Percentiles rank a stretch among this genome's conserved stretches.
Evolutionary conservation across 1,140 invertebrate species (phyloP).

Genomic region (Laodelphax striatellus): DNA sequence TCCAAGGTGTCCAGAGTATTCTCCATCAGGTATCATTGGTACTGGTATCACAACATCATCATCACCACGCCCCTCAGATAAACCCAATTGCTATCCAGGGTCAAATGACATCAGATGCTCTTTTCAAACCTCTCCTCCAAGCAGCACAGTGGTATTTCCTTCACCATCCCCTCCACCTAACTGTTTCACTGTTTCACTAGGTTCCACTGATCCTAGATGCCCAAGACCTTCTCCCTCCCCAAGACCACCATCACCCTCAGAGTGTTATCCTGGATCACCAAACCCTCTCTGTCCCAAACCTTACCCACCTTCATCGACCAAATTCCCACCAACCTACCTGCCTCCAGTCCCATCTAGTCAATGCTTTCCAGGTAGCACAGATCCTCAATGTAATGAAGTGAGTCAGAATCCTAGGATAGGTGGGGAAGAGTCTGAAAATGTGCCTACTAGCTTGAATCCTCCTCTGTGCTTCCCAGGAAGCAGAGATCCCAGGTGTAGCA

Average conservation of each 20-base stretch:
- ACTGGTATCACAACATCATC: background rate
- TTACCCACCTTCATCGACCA: slow-evolving; percentile 15
- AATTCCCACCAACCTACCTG: slow-evolving; percentile 12
- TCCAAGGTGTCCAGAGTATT: slow-evolving; percentile 26
- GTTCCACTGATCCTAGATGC: slow-evolving; percentile 27
- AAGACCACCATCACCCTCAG: slow-evolving; percentile 9
- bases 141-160: slow-evolving; percentile 19
- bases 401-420: background rate
- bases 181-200: slow-evolving; percentile 28
- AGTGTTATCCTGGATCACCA: slow-evolving; percentile 25
- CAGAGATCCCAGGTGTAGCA: slow-evolving; percentile 19
- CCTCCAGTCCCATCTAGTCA: background rate
- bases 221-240: slow-evolving; percentile 23
- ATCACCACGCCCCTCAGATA: slow-evolving; percentile 3
- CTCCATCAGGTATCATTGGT: slow-evolving; percentile 18
- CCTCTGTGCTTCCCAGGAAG: slow-evolving; percentile 24
- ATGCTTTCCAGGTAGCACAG: slow-evolving; percentile 23
- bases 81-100: slow-evolving; percentile 26
- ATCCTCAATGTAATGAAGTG: slow-evolving; percentile 24
- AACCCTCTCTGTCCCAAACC: slow-evolving; percentile 28
- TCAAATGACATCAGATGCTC: slow-evolving; percentile 29
- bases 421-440: slow-evolving; percentile 4
- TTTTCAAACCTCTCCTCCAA: slow-evolving; percentile 18
- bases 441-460: background rate
- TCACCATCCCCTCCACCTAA: slow-evolving; percentile 22